Percentiles rank a stretch among this genome's conserved stretches.
Evolutionary conservation across 2,888 invertebrate species (phyloP).

Genomic region (Hydrotaea diabolus): DNA sequence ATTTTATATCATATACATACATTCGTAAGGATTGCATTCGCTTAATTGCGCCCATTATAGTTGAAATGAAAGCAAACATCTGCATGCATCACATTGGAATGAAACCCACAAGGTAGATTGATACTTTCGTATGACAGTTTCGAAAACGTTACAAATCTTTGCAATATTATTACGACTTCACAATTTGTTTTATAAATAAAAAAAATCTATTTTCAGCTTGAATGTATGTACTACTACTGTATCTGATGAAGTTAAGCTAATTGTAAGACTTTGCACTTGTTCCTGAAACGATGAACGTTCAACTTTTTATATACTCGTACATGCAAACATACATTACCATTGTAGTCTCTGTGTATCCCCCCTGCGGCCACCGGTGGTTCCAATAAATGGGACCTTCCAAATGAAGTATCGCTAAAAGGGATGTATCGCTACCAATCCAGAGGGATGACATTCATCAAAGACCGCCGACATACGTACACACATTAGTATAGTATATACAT

Average conservation of each 20-base stretch:
- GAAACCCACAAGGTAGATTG: neutral
- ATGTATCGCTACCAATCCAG: too few species aligned
- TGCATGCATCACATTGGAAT: conserved; percentile 4
- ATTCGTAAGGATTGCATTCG: neutral
- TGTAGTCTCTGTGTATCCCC: neutral
- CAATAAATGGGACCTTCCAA: conserved; percentile 4
- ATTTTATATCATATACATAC: too few species aligned
- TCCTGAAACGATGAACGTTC: conserved; percentile 42
- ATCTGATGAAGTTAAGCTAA: conserved; percentile 49
- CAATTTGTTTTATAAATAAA: conserved; percentile 28
- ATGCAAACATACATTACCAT: conserved; percentile 7
- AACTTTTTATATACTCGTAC: conserved; percentile 1
- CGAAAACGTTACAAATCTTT: conserved; percentile 55
- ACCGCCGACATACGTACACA: neutral
- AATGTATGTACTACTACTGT: conserved; percentile 9
- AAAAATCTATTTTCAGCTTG: conserved; percentile 53
- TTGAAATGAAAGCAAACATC: neutral
- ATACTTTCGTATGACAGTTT: conserved; percentile 1
- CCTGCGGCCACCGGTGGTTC: neutral
- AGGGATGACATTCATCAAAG: neutral
- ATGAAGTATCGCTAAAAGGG: neutral
- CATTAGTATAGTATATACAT: neutral
- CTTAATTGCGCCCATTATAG: neutral
- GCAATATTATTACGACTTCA: conserved; percentile 41
- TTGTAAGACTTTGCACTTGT: conserved; percentile 51